These are phyloP conservation scores for Pollenia griseotomentosa DNA, from an alignment of 2,888 invertebrate species.

Conservation along the genomic window DNA sequence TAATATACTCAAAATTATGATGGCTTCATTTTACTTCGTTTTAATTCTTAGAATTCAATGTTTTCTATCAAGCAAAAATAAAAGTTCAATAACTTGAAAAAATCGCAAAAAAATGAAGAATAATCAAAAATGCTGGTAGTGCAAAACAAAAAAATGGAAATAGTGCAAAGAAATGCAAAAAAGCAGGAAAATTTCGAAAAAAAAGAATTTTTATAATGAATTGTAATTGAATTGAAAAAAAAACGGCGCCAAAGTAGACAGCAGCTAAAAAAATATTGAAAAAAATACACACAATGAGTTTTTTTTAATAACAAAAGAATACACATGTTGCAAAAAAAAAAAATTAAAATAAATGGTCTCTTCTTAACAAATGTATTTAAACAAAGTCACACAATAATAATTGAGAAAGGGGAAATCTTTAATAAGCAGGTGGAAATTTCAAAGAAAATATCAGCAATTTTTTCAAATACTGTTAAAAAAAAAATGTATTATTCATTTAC, in stretches of 20 bases:
- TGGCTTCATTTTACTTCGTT: constrained; percentile 41
- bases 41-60: constrained; percentile 65
- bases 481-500: no score
- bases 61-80: constrained; percentile 53
- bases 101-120: constrained; percentile 48
- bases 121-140: constrained; percentile 56
- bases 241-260: constrained; percentile 74
- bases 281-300: constrained; percentile 23
- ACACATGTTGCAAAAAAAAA: neutral
- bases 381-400: no score
- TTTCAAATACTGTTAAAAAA: no score
- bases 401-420: no score
- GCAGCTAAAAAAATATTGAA: constrained; percentile 27
- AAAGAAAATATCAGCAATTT: neutral
- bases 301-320: constrained; percentile 39
- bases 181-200: constrained; percentile 32
- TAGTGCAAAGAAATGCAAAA: constrained; percentile 71
- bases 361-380: no score
- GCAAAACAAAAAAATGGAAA: constrained; percentile 19
- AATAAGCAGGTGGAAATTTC: neutral
- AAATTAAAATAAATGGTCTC: no score
- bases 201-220: constrained; percentile 40
- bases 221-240: constrained; percentile 75
- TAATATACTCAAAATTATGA: constrained; percentile 17
- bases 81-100: constrained; percentile 67